These are phyloP conservation scores for Hippasteria phrygiana DNA, from an alignment of 53 echinoderm and acorn worm genomes.

Conservation along the genomic window DNA sequence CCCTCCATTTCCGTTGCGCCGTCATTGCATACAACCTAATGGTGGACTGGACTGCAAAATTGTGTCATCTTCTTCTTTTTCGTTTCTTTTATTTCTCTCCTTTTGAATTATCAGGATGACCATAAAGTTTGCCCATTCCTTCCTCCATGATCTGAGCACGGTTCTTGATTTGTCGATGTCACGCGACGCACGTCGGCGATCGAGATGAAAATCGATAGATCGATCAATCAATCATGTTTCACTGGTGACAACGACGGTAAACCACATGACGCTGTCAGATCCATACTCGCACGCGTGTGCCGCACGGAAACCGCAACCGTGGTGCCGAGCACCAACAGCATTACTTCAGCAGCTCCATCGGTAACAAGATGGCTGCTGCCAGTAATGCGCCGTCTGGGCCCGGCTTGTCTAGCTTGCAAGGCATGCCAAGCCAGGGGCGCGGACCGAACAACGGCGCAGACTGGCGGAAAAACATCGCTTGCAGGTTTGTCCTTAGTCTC, in stretches of 20 bases:
- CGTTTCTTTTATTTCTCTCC: no score
- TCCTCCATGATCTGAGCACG: background rate
- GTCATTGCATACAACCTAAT: no score
- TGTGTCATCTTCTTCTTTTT: no score
- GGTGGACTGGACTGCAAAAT: background rate
- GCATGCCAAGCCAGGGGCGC: slow-evolving; percentile 68
- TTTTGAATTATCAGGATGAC: no score
- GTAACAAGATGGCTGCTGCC: slow-evolving; percentile 69
- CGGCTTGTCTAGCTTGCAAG: slow-evolving; percentile 63
- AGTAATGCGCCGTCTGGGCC: slow-evolving; percentile 71
- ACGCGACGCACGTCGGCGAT: background rate
- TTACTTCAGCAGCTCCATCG: slow-evolving; percentile 40
- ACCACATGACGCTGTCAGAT: background rate
- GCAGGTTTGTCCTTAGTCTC: slow-evolving; percentile 72
- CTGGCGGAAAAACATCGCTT: slow-evolving; percentile 93
- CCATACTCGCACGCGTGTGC: background rate
- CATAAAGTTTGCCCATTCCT: background rate
- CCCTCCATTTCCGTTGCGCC: no score
- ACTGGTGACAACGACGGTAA: slow-evolving; percentile 20
- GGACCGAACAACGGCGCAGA: slow-evolving; percentile 71
- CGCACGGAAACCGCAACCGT: background rate
- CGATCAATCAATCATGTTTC: background rate
- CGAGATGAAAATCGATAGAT: background rate
- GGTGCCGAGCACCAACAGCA: slow-evolving; percentile 2
- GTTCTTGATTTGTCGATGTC: background rate